phyloP scores from a whole-genome alignment of 2,888 invertebrate genomes.

The Stramonita haemastoma region DNA sequence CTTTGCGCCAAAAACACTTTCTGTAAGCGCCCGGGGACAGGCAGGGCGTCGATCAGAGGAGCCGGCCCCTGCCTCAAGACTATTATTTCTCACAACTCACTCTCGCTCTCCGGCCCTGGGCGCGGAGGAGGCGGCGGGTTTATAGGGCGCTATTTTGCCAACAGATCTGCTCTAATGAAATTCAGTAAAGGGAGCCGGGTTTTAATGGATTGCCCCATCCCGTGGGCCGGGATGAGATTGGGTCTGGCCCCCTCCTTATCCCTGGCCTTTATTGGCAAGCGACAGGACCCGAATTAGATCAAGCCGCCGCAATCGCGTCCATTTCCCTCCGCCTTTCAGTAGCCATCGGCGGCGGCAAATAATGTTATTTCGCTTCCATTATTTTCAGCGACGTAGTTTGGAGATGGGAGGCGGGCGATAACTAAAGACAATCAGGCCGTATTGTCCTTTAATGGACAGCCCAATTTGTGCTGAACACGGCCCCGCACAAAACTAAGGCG shows the following conservation, averaged over 20 bases:
- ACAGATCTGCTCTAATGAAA: slow-evolving; percentile 51
- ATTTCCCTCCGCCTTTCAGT: slow-evolving; percentile 49
- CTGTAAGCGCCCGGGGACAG: slow-evolving; percentile 21
- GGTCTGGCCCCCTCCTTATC: slow-evolving; percentile 45
- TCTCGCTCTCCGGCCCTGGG: slow-evolving; percentile 38
- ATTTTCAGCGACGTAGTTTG: slow-evolving; percentile 48
- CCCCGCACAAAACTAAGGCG: slow-evolving; percentile 44
- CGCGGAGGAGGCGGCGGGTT: slow-evolving; percentile 37
- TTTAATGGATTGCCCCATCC: slow-evolving; percentile 51
- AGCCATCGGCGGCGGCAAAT: slow-evolving; percentile 46
- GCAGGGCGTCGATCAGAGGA: slow-evolving; percentile 29
- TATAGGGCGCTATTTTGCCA: slow-evolving; percentile 50
- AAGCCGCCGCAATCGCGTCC: slow-evolving; percentile 47
- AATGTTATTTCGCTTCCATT: slow-evolving; percentile 52
- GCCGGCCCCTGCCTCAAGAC: slow-evolving; percentile 40
- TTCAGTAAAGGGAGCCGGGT: slow-evolving; percentile 50
- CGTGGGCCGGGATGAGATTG: slow-evolving; percentile 48
- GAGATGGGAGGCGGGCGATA: slow-evolving; percentile 46
- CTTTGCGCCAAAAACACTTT: slow-evolving; percentile 36
- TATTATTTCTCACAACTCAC: slow-evolving; percentile 50
- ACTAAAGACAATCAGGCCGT: slow-evolving; percentile 51
- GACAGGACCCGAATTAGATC: slow-evolving; percentile 52
- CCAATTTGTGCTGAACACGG: slow-evolving; percentile 47
- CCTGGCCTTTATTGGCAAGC: slow-evolving; percentile 47
- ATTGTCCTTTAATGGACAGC: slow-evolving; percentile 51